Conservation (phyloP, 2,797 vertebrate species). For the Enoplosus armatus region DNA sequence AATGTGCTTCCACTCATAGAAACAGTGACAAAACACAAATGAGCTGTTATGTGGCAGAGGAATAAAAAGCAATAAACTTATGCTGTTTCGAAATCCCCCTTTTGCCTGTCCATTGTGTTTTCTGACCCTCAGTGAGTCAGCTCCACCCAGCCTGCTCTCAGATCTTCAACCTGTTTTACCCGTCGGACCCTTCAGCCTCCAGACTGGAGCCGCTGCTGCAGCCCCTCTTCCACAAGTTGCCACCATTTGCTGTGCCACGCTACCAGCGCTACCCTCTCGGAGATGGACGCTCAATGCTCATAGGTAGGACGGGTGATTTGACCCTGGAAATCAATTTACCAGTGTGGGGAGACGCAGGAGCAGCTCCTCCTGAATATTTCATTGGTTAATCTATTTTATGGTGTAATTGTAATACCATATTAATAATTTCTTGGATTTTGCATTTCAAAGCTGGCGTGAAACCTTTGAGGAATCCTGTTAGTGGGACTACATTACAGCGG, state of each 20-base stretch:
- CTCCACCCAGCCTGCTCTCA: constrained; percentile 96
- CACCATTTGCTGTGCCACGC: constrained; percentile 92
- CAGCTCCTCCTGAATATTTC: constrained; percentile 55
- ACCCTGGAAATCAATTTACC: constrained; percentile 51
- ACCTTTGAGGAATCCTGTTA: constrained; percentile 45
- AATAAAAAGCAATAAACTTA: neutral
- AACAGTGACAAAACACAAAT: neutral
- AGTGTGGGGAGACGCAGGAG: neutral
- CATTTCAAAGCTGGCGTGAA: constrained; percentile 54
- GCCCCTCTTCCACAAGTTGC: constrained; percentile 92
- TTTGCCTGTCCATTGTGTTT: constrained; percentile 20
- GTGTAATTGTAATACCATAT: constrained; percentile 38
- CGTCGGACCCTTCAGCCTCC: constrained; percentile 97
- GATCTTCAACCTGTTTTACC: constrained; percentile 98
- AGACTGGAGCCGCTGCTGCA: constrained; percentile 95
- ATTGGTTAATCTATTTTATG: constrained; percentile 52
- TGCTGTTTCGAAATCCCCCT: neutral
- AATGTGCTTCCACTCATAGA: neutral
- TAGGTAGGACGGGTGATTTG: constrained; percentile 84
- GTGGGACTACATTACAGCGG: constrained; percentile 20
- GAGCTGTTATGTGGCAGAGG: neutral
- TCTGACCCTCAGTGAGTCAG: constrained; percentile 87
- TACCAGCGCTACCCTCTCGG: constrained; percentile 97
- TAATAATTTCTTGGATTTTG: constrained; percentile 52
- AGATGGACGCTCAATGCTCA: constrained; percentile 91